These are phyloP conservation scores for Drosophila buzzatii DNA, from an alignment of 2,888 invertebrate genomes.

Conservation along the genomic window DNA sequence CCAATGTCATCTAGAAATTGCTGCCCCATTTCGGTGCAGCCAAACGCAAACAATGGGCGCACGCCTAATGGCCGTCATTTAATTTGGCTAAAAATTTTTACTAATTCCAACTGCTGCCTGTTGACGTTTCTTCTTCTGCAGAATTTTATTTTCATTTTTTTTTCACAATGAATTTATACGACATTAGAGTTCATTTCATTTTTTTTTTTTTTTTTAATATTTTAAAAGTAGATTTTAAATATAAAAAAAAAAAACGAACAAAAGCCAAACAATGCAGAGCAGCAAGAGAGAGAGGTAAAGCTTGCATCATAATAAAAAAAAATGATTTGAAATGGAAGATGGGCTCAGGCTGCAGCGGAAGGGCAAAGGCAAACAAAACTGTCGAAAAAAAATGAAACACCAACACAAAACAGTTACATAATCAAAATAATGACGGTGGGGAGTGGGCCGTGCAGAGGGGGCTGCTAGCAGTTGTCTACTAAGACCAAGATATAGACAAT, in stretches of 20 bases:
- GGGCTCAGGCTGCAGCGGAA: constrained; percentile 9
- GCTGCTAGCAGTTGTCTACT: constrained; percentile 9
- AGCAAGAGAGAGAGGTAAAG: constrained; percentile 22
- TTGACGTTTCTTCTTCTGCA: constrained; percentile 30
- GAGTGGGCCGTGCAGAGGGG: neutral
- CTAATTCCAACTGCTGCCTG: constrained; percentile 52
- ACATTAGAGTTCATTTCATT: constrained; percentile 42
- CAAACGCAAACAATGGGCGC: constrained; percentile 58
- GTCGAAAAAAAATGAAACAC: constrained; percentile 62
- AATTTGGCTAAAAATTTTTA: constrained; percentile 72
- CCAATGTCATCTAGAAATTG: constrained; percentile 39
- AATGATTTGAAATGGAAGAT: constrained; percentile 34
- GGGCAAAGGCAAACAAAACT: constrained; percentile 69
- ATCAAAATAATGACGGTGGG: constrained; percentile 76
- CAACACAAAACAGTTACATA: constrained; percentile 70
- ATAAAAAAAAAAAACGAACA: constrained; percentile 24
- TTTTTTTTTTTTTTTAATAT: constrained; percentile 64
- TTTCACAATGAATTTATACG: constrained; percentile 57
- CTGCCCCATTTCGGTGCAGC: constrained; percentile 51
- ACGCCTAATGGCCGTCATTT: constrained; percentile 62
- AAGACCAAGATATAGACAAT: constrained; percentile 67
- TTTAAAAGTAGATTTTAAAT: constrained; percentile 66
- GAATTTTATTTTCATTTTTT: constrained; percentile 9
- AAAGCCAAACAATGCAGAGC: constrained; percentile 49
- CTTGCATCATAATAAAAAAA: constrained; percentile 55